These are phyloP conservation scores for Stenodera caucasica DNA, from an alignment of 2,888 invertebrate species.

Conservation along the genomic window DNA sequence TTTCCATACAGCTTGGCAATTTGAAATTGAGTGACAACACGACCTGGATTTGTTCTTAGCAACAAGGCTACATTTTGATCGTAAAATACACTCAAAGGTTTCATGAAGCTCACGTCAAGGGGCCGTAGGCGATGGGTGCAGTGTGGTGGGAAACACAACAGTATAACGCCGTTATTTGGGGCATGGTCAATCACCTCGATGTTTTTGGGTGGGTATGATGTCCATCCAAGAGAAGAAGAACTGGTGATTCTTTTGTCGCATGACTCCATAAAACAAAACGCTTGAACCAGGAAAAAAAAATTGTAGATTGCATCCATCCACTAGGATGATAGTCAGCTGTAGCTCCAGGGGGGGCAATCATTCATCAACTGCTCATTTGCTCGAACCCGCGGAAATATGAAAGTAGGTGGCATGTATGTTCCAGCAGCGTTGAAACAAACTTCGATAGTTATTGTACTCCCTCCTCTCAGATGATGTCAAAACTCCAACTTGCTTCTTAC, in stretches of 20 bases:
- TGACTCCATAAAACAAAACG: slow-evolving; percentile 21
- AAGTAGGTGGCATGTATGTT: slow-evolving; percentile 1
- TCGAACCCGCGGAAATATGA: slow-evolving; percentile 34
- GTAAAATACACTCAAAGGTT: slow-evolving; percentile 37
- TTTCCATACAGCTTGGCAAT: slow-evolving; percentile 11
- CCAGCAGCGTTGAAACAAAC: slow-evolving; percentile 21
- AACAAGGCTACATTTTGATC: slow-evolving; percentile 34
- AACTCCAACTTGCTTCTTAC: slow-evolving; percentile 24
- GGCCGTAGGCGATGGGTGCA: slow-evolving; percentile 39
- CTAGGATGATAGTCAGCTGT: slow-evolving; percentile 13
- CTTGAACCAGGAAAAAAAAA: slow-evolving; percentile 28
- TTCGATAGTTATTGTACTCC: slow-evolving; percentile 8
- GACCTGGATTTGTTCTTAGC: slow-evolving; percentile 37
- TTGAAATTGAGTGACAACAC: slow-evolving; percentile 15
- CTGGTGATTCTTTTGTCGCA: slow-evolving; percentile 13
- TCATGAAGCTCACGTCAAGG: slow-evolving; percentile 37
- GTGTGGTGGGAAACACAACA: slow-evolving; percentile 45
- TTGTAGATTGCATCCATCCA: slow-evolving; percentile 22
- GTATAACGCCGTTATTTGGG: slow-evolving; percentile 36
- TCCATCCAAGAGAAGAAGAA: slow-evolving; percentile 16
- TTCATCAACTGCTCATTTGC: slow-evolving; percentile 31
- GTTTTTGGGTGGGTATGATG: slow-evolving; percentile 34
- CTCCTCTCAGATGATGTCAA: not conserved
- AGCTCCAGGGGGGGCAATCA: slow-evolving; percentile 18
- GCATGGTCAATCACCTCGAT: slow-evolving; percentile 42